Evolutionary conservation across 2,113 vertebrate genomes (phyloP), one percentile per base, ranked within the genome.

Genomic region (Mesocricetus auratus): DNA sequence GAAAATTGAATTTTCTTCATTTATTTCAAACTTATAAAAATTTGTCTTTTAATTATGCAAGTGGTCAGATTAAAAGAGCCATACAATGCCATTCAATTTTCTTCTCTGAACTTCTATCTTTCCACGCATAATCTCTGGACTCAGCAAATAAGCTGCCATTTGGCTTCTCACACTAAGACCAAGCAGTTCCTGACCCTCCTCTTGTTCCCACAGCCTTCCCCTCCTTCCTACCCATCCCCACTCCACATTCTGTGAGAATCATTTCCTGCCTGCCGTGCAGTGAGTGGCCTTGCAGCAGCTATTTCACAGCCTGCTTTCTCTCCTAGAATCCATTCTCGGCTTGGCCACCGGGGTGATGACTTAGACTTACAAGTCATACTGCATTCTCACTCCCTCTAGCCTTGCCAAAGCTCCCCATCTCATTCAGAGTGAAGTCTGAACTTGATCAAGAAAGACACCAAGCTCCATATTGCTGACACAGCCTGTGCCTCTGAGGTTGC

Each of bases 1-100:
- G 33, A 71, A 21, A 39, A 21, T 36, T 31, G 12, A 94, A 22
- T 19, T 91, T 53, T 88, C 36, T 77, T 91, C 17, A n/a, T 60
- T 39, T 66, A 45, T 89, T 91, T 94, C 16, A 17, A 81, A 75
- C 31, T 77, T 92, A 77, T 68, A 94, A 89, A 96, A 89, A 69
- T 89, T 68, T 39, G 7, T 69, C 31, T 7, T 24, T 91, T 82
- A 39, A 50, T 91, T 56, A 85, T 50, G 7, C n/a, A 58, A n/a
- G 13, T 82, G 24, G 22, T 42, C 33, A 89, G 91, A 45, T 81
- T 91, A 77, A 89, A 88, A 93, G 42, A 85, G 5, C 15, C 47
- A 78, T 82, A 62, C 86, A 86, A 53, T n/a, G 69, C 22, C 7
- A 66, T 10, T 78, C 31, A 13, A 60, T 81, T 86, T 90, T 77